phyloP scores from a whole-genome alignment of 2,888 invertebrate species.

The Drosophila fulvimacula region DNA sequence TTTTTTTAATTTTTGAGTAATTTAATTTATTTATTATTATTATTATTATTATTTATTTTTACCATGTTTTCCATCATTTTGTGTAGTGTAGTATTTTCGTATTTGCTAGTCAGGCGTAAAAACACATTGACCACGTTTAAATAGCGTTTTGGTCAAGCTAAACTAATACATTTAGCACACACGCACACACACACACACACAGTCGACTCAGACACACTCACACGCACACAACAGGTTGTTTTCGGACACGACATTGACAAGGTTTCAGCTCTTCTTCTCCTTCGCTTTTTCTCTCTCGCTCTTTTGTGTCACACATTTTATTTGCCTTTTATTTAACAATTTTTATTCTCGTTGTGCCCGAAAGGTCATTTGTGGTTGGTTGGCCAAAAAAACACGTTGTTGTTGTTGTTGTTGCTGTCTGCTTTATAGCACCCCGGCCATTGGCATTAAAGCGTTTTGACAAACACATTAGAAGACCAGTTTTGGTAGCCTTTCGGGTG shows the following conservation, averaged over 20 bases:
- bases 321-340: constrained; percentile 77
- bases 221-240: constrained; percentile 67
- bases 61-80: constrained; percentile 3
- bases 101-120: constrained; percentile 61
- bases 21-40: neutral
- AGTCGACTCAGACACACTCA: constrained; percentile 14
- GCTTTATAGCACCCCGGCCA: constrained; percentile 65
- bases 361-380: constrained; percentile 74
- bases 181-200: constrained; percentile 15
- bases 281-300: constrained; percentile 6
- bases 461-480: constrained; percentile 71
- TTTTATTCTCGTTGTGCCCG: constrained; percentile 71
- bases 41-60: neutral
- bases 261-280: constrained; percentile 38
- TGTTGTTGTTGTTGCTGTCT: constrained; percentile 50
- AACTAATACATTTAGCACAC: constrained; percentile 71
- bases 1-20: neutral
- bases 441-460: constrained; percentile 74
- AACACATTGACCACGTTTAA: constrained; percentile 74
- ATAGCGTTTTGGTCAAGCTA: constrained; percentile 61
- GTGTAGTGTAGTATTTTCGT: constrained; percentile 43
- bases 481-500: constrained; percentile 40
- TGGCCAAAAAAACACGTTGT: constrained; percentile 39
- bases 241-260: constrained; percentile 47
- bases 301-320: constrained; percentile 71